Conservation (phyloP, 2,797 vertebrate species). For the Phoxinus dragarum region DNA sequence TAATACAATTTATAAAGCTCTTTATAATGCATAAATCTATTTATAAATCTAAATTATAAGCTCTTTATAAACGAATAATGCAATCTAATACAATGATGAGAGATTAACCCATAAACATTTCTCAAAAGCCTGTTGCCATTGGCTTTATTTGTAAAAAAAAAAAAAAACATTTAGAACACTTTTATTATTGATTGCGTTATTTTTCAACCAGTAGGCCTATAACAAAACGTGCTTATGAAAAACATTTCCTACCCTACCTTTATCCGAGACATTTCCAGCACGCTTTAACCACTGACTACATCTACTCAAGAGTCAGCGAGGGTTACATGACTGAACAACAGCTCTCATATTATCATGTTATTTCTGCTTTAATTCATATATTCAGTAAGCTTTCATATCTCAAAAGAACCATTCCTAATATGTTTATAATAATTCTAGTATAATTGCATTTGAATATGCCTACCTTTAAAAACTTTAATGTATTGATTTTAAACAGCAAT, state of each 20-base stretch:
- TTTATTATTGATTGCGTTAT: neutral
- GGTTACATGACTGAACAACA: neutral
- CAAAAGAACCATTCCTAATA: neutral
- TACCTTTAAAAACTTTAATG: neutral
- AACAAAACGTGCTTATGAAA: neutral
- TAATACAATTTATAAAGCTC: too few relatives aligned
- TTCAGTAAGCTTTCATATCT: neutral
- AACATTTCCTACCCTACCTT: neutral
- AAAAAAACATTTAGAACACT: too few relatives aligned
- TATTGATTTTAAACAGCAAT: neutral
- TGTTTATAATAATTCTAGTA: neutral
- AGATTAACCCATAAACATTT: neutral
- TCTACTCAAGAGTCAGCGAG: neutral
- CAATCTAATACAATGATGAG: neutral
- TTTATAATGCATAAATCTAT: too few relatives aligned
- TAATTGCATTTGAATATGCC: neutral
- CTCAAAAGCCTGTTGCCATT: neutral
- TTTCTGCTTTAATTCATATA: neutral
- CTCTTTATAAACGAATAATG: neutral
- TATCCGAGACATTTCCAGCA: neutral
- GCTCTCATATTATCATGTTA: neutral
- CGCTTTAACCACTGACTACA: neutral
- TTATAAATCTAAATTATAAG: too few relatives aligned
- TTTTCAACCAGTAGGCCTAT: neutral
- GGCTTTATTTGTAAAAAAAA: too few relatives aligned